phyloP scores from a whole-genome alignment of 2,888 invertebrate genomes.

The Drosophila picticornis region DNA sequence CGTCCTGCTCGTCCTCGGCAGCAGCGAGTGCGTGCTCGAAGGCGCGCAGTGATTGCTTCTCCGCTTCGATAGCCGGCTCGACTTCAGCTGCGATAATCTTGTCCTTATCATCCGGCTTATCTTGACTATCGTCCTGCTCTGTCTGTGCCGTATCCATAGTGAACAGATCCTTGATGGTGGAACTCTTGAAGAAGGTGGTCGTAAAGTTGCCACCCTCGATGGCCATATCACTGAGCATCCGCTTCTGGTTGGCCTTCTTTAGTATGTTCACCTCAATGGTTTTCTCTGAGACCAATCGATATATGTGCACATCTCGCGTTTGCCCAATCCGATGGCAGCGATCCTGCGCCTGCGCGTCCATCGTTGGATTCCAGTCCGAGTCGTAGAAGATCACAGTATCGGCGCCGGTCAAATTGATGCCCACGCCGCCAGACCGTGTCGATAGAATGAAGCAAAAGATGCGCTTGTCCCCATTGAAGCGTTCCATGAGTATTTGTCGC shows the following conservation, averaged over 20 bases:
- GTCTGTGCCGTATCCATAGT: conserved; percentile 87
- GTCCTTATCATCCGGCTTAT: conserved; percentile 74
- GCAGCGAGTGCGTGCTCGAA: conserved; percentile 94
- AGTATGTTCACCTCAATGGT: conserved; percentile 99
- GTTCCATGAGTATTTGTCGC: conserved; percentile 97
- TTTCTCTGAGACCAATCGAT: conserved; percentile 97
- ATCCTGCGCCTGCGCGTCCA: conserved; percentile 99
- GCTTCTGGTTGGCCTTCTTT: conserved; percentile 99
- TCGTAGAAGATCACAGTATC: conserved; percentile 99
- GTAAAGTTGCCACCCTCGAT: conserved; percentile 99
- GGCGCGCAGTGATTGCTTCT: conserved; percentile 88
- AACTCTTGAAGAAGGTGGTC: conserved; percentile 96
- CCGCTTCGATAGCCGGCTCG: conserved; percentile 82
- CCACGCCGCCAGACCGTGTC: conserved; percentile 98
- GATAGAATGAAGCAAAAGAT: conserved; percentile 99
- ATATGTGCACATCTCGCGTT: conserved; percentile 99
- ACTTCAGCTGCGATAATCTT: conserved; percentile 62
- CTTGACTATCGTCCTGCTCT: conserved; percentile 78
- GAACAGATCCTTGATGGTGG: conserved; percentile 97
- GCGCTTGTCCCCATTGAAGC: conserved; percentile 97
- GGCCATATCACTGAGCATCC: conserved; percentile 97
- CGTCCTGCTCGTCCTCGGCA: conserved; percentile 98
- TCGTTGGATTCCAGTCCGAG: conserved; percentile 99
- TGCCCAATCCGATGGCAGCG: conserved; percentile 99
- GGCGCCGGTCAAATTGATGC: conserved; percentile 99